A percentile compares a stretch with the other conserved stretches of the same genome.
phyloP scores from a whole-genome alignment of 1,140 invertebrate genomes.

The Adoxophyes honmai region DNA sequence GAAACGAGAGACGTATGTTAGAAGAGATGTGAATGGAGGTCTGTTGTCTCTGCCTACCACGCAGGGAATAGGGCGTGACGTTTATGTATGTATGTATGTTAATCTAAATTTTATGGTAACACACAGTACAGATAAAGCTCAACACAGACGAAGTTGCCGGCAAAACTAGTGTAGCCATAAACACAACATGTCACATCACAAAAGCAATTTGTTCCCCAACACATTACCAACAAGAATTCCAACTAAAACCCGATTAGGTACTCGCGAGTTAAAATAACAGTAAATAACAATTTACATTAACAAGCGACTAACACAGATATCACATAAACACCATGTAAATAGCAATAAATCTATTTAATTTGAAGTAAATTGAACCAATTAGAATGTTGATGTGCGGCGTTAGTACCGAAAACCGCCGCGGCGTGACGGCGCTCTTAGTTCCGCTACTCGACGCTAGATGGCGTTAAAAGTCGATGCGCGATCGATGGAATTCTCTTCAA shows the following conservation, averaged over 20 bases:
- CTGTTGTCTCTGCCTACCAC: too few relatives aligned
- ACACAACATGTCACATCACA: too few relatives aligned
- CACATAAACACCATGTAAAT: constrained; percentile 29
- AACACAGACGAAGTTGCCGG: too few relatives aligned
- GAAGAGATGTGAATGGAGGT: too few relatives aligned
- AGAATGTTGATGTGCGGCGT: constrained; percentile 35
- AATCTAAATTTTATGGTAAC: too few relatives aligned
- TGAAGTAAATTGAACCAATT: constrained; percentile 48
- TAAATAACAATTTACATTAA: constrained; percentile 8
- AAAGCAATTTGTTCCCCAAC: too few relatives aligned
- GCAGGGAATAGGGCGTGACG: too few relatives aligned
- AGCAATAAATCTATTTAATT: constrained; percentile 56
- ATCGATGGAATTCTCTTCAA: constrained; percentile 2
- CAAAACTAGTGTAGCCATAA: too few relatives aligned
- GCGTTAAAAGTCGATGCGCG: constrained; percentile 36
- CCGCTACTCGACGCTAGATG: constrained; percentile 60
- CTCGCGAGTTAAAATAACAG: not conserved
- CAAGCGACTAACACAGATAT: constrained; percentile 19
- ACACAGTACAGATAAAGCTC: too few relatives aligned
- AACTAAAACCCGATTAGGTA: not conserved
- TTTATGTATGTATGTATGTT: too few relatives aligned
- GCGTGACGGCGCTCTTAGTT: constrained; percentile 35
- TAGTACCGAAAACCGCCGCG: constrained; percentile 30
- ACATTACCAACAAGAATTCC: not conserved
- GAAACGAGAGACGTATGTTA: too few relatives aligned